phyloP scores from a whole-genome alignment of 2,888 invertebrate genomes.

The Gandaritis pyraliata region DNA sequence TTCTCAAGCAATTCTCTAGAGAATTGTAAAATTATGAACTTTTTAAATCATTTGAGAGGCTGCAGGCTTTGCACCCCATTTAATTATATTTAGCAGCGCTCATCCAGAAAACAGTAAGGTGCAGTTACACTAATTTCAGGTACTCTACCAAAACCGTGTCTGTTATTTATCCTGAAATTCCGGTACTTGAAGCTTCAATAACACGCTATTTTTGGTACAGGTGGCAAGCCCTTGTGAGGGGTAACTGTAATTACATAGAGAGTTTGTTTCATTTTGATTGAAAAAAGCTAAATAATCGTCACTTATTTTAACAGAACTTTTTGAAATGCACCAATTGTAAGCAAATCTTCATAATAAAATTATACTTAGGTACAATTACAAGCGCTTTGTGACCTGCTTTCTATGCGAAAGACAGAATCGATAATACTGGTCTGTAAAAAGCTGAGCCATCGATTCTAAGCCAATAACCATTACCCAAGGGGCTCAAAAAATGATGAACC shows the following conservation, averaged over 20 bases:
- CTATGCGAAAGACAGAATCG: not conserved
- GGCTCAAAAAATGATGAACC: conserved; percentile 25
- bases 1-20: no score
- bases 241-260: no score
- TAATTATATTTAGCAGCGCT: conserved; percentile 12
- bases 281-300: no score
- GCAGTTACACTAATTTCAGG: not conserved
- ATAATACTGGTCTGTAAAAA: conserved; percentile 16
- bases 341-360: no score
- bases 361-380: not conserved
- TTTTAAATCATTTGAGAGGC: not conserved
- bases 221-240: no score
- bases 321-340: no score
- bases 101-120: conserved; percentile 4
- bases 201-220: no score
- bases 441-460: conserved; percentile 28
- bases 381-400: conserved; percentile 26
- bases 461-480: conserved; percentile 27
- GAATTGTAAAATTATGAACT: not conserved
- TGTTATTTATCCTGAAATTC: no score
- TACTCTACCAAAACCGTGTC: no score
- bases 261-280: no score
- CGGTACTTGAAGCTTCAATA: no score
- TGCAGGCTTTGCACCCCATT: conserved; percentile 11
- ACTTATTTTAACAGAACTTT: no score